Evolutionary conservation across 2,797 vertebrate species (phyloP).

Genomic region (Moxostoma hubbsi): DNA sequence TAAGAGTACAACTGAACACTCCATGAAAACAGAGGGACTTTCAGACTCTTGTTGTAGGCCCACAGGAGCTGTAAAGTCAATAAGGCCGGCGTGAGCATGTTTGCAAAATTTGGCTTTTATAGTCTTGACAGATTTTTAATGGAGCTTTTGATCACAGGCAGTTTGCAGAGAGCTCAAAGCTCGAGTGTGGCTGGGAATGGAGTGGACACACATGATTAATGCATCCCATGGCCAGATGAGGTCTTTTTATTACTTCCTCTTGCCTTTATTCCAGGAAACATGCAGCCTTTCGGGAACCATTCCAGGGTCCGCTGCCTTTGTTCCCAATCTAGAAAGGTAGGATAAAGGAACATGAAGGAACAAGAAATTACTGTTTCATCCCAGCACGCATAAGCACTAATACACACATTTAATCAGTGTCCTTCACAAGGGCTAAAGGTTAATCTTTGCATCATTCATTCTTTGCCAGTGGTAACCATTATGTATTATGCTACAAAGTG

Average conservation of each 20-base stretch:
- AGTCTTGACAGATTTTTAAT: slow-evolving; percentile 47
- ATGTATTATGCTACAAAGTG: slow-evolving; percentile 20
- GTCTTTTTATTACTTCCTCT: not conserved
- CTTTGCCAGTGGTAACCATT: slow-evolving; percentile 8
- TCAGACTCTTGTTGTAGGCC: not conserved
- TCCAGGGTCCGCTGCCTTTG: slow-evolving; percentile 45
- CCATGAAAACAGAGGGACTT: not conserved
- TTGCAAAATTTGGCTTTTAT: slow-evolving; percentile 24
- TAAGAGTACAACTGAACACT: too few relatives aligned
- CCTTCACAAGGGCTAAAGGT: slow-evolving; percentile 48
- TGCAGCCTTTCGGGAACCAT: slow-evolving; percentile 47
- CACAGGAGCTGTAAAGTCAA: not conserved
- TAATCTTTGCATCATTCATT: slow-evolving; percentile 51
- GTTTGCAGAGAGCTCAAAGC: slow-evolving; percentile 50
- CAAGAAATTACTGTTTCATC: slow-evolving; percentile 41
- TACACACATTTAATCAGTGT: slow-evolving; percentile 19
- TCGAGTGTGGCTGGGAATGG: slow-evolving; percentile 31
- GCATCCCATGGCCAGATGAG: slow-evolving; percentile 36
- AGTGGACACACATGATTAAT: slow-evolving; percentile 53
- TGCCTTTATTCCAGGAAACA: slow-evolving; percentile 42
- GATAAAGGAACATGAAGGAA: not conserved
- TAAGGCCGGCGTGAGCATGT: not conserved
- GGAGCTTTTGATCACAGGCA: slow-evolving; percentile 51
- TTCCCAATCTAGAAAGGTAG: slow-evolving; percentile 50
- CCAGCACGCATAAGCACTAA: not conserved